These are phyloP conservation scores for Mycteria americana DNA, from an alignment of 2,797 vertebrate genomes.

Conservation along the genomic window DNA sequence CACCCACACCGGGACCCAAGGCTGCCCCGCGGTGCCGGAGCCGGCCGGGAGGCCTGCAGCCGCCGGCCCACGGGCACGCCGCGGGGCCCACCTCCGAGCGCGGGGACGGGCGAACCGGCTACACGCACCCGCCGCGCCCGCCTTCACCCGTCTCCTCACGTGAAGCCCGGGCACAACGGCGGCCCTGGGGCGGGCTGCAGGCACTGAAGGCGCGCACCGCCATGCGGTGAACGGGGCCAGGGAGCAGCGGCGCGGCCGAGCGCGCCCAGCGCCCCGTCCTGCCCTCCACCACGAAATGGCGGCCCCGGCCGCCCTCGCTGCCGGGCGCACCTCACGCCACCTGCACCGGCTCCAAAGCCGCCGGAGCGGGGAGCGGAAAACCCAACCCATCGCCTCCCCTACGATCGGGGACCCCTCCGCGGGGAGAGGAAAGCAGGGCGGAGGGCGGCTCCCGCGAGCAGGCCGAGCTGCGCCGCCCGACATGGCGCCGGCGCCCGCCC, in stretches of 20 bases:
- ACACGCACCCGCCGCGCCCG: background rate
- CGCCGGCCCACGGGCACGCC: too few relatives aligned
- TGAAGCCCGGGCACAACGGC: too few relatives aligned
- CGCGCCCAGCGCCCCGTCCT: background rate
- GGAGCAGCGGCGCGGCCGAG: background rate
- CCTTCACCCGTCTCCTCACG: background rate
- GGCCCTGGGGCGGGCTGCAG: too few relatives aligned
- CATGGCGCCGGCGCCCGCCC: background rate
- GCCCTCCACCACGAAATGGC: background rate
- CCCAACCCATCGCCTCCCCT: accelerated
- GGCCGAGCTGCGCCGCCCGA: background rate
- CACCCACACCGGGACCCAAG: background rate
- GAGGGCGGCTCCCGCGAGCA: accelerated
- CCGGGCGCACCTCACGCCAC: accelerated
- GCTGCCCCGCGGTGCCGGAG: background rate
- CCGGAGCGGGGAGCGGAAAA: accelerated
- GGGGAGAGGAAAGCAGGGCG: accelerated
- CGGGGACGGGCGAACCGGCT: background rate
- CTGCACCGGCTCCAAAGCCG: background rate
- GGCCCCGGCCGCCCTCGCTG: background rate
- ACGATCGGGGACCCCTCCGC: accelerated
- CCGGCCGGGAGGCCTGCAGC: background rate
- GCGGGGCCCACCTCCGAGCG: background rate
- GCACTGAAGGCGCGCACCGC: background rate
- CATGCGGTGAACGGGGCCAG: background rate